Evolutionary conservation across 2,113 vertebrate species (phyloP).

Genomic region (Charina bottae): DNA sequence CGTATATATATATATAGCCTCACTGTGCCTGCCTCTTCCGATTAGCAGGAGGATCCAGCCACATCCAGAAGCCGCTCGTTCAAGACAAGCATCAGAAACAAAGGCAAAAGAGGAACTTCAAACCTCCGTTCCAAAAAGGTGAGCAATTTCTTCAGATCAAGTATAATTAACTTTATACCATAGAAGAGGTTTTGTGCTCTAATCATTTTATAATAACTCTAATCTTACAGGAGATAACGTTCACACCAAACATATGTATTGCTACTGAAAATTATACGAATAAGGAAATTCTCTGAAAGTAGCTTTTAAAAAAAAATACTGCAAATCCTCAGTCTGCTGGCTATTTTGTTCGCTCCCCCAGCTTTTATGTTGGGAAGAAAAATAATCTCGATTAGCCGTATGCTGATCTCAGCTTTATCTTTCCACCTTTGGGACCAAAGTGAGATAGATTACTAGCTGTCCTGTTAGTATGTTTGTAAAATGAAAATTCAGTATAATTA

Average conservation of each 20-base stretch:
- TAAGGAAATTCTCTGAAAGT: neutral
- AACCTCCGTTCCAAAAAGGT: conserved; percentile 44
- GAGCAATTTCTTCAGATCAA: conserved; percentile 33
- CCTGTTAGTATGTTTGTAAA: neutral
- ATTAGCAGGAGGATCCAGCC: conserved; percentile 43
- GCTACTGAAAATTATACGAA: neutral
- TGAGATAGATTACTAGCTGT: fast-evolving
- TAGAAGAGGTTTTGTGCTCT: conserved; percentile 11
- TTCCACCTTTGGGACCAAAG: neutral
- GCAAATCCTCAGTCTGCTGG: neutral
- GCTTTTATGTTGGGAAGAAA: conserved; percentile 13
- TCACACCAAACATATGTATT: neutral
- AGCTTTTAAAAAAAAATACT: neutral
- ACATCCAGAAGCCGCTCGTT: conserved; percentile 16
- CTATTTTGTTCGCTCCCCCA: conserved; percentile 26
- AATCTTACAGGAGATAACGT: neutral
- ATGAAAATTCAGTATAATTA: conserved; percentile 1
- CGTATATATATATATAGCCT: conserved; percentile 56
- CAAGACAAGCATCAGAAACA: conserved; percentile 15
- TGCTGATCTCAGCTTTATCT: conserved; percentile 21
- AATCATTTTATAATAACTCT: neutral
- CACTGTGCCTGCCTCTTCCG: conserved; percentile 42
- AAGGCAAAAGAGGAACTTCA: conserved; percentile 29
- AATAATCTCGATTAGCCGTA: conserved; percentile 16
- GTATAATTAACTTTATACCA: conserved; percentile 23